Evolutionary conservation across 2,113 vertebrate species (phyloP).

Genomic region (Bambusicola thoracicus): DNA sequence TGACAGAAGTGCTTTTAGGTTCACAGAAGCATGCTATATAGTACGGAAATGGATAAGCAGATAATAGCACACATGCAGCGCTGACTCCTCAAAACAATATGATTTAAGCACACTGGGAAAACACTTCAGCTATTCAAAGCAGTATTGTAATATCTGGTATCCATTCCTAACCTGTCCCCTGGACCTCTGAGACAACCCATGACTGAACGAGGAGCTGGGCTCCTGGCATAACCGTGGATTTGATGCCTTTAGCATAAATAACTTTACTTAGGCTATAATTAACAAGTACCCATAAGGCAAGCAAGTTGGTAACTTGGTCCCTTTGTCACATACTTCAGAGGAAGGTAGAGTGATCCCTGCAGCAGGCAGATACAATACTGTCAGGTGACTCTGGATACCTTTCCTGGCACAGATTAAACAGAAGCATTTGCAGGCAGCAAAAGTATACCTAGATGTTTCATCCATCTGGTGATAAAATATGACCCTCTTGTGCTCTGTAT

Average conservation of each 20-base stretch:
- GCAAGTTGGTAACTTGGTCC: not conserved
- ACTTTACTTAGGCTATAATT: not conserved
- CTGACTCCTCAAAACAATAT: not conserved
- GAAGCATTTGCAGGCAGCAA: not conserved
- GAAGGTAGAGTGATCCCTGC: not conserved
- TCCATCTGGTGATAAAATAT: not conserved
- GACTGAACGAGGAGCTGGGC: not conserved
- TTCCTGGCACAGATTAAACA: not conserved
- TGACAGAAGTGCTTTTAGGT: not conserved
- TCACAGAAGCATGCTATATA: not conserved
- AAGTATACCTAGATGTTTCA: not conserved
- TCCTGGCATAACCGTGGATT: not conserved
- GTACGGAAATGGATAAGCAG: not conserved
- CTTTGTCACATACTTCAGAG: not conserved
- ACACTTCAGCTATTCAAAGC: not conserved
- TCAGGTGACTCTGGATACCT: not conserved
- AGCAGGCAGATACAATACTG: not conserved
- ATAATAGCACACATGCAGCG: not conserved
- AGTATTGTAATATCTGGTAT: not conserved
- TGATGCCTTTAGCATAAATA: not conserved
- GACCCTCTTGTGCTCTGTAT: not conserved
- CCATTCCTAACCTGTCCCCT: not conserved
- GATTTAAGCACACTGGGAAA: not conserved
- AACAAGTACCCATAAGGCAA: not conserved
- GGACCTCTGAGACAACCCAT: not conserved